Evolutionary conservation across 2,113 vertebrate genomes (phyloP).

Genomic region (Myotis yumanensis): DNA sequence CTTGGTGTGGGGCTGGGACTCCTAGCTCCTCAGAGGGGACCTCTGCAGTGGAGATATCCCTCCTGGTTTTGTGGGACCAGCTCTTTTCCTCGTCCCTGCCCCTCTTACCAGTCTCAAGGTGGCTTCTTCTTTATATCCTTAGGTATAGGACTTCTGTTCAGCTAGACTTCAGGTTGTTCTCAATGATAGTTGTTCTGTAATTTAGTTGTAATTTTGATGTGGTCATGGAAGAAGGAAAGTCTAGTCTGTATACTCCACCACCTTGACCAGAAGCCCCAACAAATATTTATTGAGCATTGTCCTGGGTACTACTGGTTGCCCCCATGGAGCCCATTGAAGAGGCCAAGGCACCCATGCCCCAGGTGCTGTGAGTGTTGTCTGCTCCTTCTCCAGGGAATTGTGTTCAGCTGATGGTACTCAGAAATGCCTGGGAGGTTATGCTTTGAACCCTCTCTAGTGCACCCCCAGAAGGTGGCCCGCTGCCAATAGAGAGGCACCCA

Average conservation of each 20-base stretch:
- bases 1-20: neutral
- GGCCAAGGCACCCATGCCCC: neutral
- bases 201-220: neutral
- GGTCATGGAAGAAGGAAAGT: neutral
- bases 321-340: neutral
- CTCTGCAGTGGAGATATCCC: neutral
- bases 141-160: too few species aligned
- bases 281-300: neutral
- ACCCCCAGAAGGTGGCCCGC: neutral
- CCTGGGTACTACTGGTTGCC: neutral
- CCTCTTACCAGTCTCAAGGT: too few species aligned
- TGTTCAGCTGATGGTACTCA: neutral
- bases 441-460: neutral
- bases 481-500: rapidly evolving
- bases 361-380: neutral
- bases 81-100: neutral
- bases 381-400: neutral
- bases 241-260: neutral
- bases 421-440: neutral
- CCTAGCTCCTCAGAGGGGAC: neutral
- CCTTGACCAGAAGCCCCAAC: neutral
- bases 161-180: neutral
- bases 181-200: neutral
- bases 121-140: too few species aligned
- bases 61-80: neutral